Conservation (phyloP, 2,113 vertebrate genomes). For the Pimephales promelas region DNA sequence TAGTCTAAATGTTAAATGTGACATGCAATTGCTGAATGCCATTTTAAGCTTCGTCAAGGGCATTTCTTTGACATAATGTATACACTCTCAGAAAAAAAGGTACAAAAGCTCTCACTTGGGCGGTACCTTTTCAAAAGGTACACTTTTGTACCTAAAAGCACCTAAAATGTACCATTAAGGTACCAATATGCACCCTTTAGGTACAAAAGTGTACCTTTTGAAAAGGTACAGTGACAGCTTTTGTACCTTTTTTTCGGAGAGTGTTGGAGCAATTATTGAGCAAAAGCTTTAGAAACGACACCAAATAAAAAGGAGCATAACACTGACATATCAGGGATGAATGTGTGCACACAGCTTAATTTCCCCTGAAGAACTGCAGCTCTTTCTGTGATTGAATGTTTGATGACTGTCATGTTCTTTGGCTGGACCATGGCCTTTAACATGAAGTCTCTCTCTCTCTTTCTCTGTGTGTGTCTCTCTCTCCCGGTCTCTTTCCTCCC, state of each 20-base stretch:
- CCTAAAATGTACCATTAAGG: no score
- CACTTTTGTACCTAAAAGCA: no score
- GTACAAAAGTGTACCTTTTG: no score
- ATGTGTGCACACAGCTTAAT: neutral
- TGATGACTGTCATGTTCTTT: conserved; percentile 3
- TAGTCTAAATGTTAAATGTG: neutral
- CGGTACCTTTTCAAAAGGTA: no score
- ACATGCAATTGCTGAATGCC: neutral
- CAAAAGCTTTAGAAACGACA: neutral
- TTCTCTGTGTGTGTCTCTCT: neutral
- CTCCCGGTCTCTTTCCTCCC: neutral
- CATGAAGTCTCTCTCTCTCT: conserved; percentile 24
- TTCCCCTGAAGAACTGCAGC: neutral
- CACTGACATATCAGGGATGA: neutral
- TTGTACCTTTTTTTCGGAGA: no score
- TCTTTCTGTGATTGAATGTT: neutral
- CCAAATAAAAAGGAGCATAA: neutral
- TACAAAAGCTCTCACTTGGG: no score
- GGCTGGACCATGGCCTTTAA: conserved; percentile 25
- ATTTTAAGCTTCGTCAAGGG: neutral
- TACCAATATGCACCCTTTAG: no score
- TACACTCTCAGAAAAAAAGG: no score
- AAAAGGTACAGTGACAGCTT: no score
- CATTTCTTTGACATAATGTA: neutral
- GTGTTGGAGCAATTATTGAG: neutral